Conservation (phyloP, 2,113 vertebrate species). For the Corythornis madagascariensis region DNA sequence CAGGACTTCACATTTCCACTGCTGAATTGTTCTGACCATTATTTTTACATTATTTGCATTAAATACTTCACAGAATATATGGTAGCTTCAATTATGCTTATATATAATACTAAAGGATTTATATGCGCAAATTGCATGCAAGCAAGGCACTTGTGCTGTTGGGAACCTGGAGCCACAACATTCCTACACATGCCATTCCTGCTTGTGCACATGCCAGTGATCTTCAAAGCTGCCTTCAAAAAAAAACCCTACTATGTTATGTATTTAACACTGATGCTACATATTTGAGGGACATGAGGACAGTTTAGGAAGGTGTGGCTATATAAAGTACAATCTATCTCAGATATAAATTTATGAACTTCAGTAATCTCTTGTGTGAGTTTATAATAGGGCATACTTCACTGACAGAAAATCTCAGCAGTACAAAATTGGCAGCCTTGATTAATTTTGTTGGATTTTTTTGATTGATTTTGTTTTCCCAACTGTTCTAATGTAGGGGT, state of each 20-base stretch:
- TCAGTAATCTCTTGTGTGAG: no score
- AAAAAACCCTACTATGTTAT: neutral
- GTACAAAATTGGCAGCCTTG: no score
- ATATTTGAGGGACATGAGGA: neutral
- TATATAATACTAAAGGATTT: neutral
- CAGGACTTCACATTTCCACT: neutral
- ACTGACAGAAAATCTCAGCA: no score
- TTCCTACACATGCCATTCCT: neutral
- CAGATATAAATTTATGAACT: no score
- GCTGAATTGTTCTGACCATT: neutral
- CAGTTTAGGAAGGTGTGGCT: neutral
- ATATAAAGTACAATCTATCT: no score
- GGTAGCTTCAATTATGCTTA: neutral
- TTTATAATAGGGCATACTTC: no score
- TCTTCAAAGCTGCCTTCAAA: neutral
- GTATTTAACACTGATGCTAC: neutral
- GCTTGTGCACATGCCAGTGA: fast-evolving
- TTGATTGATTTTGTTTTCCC: no score
- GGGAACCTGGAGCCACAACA: neutral
- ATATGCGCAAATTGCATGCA: fast-evolving
- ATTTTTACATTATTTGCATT: neutral
- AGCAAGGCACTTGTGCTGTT: neutral
- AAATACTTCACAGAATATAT: neutral
- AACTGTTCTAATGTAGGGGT: no score
- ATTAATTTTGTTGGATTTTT: no score